phyloP scores from a whole-genome alignment of 1,140 invertebrate genomes.

The Goniozus legneri region DNA sequence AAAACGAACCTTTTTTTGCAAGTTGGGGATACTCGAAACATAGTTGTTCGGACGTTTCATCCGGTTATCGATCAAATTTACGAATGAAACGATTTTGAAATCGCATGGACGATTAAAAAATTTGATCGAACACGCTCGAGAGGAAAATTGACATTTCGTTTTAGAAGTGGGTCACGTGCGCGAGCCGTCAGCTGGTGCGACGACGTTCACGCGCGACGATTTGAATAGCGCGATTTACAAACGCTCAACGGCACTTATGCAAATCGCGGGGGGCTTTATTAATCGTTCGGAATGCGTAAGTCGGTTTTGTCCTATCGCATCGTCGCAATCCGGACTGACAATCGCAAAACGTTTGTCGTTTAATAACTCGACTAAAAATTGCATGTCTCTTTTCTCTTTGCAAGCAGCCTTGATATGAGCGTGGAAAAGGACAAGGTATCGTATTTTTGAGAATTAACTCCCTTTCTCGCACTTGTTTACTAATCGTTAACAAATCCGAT shows the following conservation, averaged over 20 bases:
- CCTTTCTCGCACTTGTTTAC: neutral
- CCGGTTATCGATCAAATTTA: neutral
- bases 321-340: neutral
- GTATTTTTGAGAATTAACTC: constrained; percentile 7
- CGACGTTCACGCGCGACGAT: too few relatives aligned
- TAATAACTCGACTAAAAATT: neutral
- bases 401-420: constrained; percentile 29
- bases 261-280: too few relatives aligned
- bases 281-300: too few relatives aligned
- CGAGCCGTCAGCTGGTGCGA: too few relatives aligned
- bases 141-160: too few relatives aligned
- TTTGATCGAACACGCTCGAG: too few relatives aligned
- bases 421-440: constrained; percentile 33
- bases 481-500: constrained; percentile 16
- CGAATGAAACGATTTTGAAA: neutral
- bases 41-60: too few relatives aligned
- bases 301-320: neutral
- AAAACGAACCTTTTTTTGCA: too few relatives aligned
- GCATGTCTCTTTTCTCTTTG: constrained; percentile 17
- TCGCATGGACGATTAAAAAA: neutral
- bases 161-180: too few relatives aligned
- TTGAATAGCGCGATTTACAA: too few relatives aligned
- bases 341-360: neutral
- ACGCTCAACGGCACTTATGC: too few relatives aligned
- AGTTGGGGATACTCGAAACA: too few relatives aligned